Base-by-base conservation (phyloP, 1,140 invertebrate species). In the Archivesica marissinica region DNA sequence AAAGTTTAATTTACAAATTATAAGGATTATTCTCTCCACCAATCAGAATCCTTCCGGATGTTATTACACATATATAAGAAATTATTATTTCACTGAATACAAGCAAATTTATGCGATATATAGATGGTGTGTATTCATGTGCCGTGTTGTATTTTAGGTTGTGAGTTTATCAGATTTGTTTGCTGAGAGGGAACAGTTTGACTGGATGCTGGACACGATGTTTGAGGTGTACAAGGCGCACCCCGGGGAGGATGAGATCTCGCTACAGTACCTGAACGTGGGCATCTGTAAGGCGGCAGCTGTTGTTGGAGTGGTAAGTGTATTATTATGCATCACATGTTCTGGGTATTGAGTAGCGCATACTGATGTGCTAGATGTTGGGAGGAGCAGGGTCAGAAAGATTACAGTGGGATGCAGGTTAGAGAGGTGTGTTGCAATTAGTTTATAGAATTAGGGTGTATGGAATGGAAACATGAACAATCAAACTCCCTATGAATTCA, bases 131-230 rank as follows among this genome's bases (percentile, higher is more conserved):
- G n/a, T n/a, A n/a, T n/a, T n/a, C n/a, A n/a, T n/a, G n/a, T n/a
- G n/a, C n/a, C n/a, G n/a, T n/a, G n/a, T 44, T 44, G 20, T 23
- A 33, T 87, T 88, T 39, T 86, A 92, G 80, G 88, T 96, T 41
- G 94, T 95, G 4, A 94, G 90, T 52, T 82, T 97, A 68, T 97
- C 96, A 0, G 96, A 97, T 89, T 90, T 97, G 52, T 97, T 97
- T 90, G 95, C 95, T 3, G 96, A 97, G 86, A 93, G 95, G 81
- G 92, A 94, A 1, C 96, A 97, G 90, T 97, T 96, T 92, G 95
- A 95, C 85, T 97, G 96, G 96, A 96, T 97, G 96, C 91, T 97
- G 59, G 95, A 96, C 76, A 95, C 95, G 0, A 96, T 96, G 88
- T 88, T 96, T 47, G 95, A 96, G 52, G 92, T 97, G 2, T 94